Percentiles rank a stretch among this genome's conserved stretches.
Evolutionary conservation across 2,888 invertebrate genomes (phyloP).

Genomic region (Andrena trimmerana): DNA sequence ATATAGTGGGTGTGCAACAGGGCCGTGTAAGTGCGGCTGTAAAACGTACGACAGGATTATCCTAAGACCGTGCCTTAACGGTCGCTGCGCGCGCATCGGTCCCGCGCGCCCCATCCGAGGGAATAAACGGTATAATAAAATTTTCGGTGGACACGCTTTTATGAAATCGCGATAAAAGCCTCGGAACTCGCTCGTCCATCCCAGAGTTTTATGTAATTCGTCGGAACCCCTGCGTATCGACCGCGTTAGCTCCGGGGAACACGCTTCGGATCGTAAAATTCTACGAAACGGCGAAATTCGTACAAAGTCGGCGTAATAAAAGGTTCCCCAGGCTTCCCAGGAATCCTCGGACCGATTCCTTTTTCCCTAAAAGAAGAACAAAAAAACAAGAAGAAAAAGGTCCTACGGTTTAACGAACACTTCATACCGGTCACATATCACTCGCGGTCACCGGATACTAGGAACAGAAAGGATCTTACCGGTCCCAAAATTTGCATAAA

Average conservation of each 20-base stretch:
- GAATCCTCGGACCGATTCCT: conserved; percentile 23
- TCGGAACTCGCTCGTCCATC: background rate
- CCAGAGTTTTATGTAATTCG: conserved; percentile 56
- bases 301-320: conserved; percentile 61
- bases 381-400: background rate
- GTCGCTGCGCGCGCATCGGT: conserved; percentile 26
- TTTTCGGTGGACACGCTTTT: conserved; percentile 50
- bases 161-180: conserved; percentile 59
- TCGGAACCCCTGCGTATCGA: conserved; percentile 11
- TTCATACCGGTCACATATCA: conserved; percentile 26
- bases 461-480: conserved; percentile 55
- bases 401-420: conserved; percentile 46
- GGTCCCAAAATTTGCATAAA: conserved; percentile 51
- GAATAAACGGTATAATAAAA: conserved; percentile 58
- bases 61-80: conserved; percentile 60
- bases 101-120: conserved; percentile 31
- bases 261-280: conserved; percentile 51
- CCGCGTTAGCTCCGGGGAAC: conserved; percentile 3
- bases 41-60: conserved; percentile 64
- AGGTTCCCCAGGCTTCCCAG: conserved; percentile 24
- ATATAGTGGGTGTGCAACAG: conserved; percentile 49
- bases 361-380: background rate
- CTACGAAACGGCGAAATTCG: conserved; percentile 44
- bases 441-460: conserved; percentile 31
- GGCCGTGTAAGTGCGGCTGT: conserved; percentile 57